Evolutionary conservation across 1,140 invertebrate genomes (phyloP), one percentile per base, ranked within the genome.

Genomic region (Maniola jurtina): DNA sequence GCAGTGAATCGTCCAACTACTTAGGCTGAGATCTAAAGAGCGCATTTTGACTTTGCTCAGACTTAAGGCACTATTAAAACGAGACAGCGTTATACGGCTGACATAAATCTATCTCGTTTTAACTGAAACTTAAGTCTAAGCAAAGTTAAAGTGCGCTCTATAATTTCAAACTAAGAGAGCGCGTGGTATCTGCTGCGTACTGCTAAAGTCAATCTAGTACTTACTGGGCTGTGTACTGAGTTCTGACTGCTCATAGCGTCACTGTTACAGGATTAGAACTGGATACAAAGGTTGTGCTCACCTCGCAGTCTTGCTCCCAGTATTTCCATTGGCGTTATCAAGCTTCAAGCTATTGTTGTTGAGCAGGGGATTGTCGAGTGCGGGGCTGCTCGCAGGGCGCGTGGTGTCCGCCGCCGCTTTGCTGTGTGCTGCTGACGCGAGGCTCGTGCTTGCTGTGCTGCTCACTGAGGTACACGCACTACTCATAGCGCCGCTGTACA

Each of bases 241-340:
- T 1, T 4, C 25, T 25, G n/a, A n/a, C n/a, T n/a, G n/a, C n/a
- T n/a, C n/a, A n/a, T n/a, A n/a, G n/a, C n/a, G n/a, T n/a, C n/a
- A n/a, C n/a, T n/a, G n/a, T n/a, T n/a, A n/a, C n/a, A n/a, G n/a
- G n/a, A n/a, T n/a, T n/a, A 25, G 25, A 25, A 25, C 1, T 25
- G 25, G 4, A 25, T 1, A 25, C 1, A 2, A 38, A 6, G 7
- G 1, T 38, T 38, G 10, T 45, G 5, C 35, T 77, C 16, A 91
- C 90, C 89, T 91, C 35, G 87, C 83, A 70, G 86, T 90, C 83
- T 91, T 91, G 71, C 89, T 89, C n/a, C 88, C 89, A 64, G 85
- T 81, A 45, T 83, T 88, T 0, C 88, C 88, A 63, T 90, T 90
- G 59, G 88, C 86, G 33, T 89, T 88, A 38, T 88, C 86, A 33